phyloP scores from a whole-genome alignment of 1,140 invertebrate genomes.

The Luehdorfia chinensis region DNA sequence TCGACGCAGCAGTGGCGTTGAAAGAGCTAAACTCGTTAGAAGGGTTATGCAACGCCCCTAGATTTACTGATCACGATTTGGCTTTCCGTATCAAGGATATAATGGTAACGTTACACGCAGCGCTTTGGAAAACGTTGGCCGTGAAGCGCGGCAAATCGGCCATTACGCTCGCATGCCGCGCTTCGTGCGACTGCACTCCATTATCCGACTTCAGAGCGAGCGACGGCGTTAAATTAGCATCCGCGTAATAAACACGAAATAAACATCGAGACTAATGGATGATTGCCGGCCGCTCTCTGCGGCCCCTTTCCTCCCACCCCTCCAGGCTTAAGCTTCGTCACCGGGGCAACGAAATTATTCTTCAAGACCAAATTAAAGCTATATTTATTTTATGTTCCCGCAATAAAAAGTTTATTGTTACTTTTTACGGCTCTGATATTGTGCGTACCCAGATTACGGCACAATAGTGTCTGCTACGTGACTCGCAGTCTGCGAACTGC shows the following conservation, averaged over 20 bases:
- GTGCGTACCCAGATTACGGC: slow-evolving; percentile 19
- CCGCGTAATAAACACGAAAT: slow-evolving; percentile 55
- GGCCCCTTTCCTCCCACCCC: slow-evolving; percentile 22
- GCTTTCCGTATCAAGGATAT: background rate
- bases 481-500: background rate
- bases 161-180: slow-evolving; percentile 30
- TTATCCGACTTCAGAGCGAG: slow-evolving; percentile 38
- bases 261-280: slow-evolving; percentile 66
- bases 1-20: background rate
- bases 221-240: slow-evolving; percentile 51
- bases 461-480: background rate
- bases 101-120: slow-evolving; percentile 23
- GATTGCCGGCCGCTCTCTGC: slow-evolving; percentile 36
- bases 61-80: slow-evolving; percentile 2
- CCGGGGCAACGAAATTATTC: slow-evolving; percentile 27
- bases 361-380: slow-evolving; percentile 40
- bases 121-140: slow-evolving; percentile 26
- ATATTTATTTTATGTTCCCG: slow-evolving; percentile 63
- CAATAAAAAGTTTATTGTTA: slow-evolving; percentile 66
- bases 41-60: slow-evolving; percentile 3
- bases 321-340: slow-evolving; percentile 15
- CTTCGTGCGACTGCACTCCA: slow-evolving; percentile 26
- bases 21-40: background rate
- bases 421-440: slow-evolving; percentile 60
- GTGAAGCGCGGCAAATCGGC: slow-evolving; percentile 28